Evolutionary conservation across 1,140 invertebrate species (phyloP), one percentile per base, ranked within the genome.

Genomic region (Mesaphorura yosii): DNA sequence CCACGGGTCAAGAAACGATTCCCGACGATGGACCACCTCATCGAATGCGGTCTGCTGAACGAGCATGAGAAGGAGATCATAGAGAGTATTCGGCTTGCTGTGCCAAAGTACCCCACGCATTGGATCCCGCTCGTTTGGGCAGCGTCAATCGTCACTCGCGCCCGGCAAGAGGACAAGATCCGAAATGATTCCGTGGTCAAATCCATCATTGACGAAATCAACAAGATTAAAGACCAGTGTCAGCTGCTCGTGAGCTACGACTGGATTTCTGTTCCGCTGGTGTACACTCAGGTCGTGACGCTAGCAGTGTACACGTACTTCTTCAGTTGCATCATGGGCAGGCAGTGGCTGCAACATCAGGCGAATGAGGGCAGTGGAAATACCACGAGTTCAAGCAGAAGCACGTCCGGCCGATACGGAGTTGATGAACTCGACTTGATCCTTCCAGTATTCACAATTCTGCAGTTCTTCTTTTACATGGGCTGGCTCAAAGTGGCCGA

Each of bases 111-210:
- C 54, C 83, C 84, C 25, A 93, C 91, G 67, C 89, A 92, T 68
- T 95, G 89, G 88, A 77, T 95, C 66, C 91, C 91, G 25, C 81
- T 93, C 41, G 85, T 91, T 22, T 93, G 89, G 90, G 86, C 88
- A 0, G 81, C 85, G 6, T 86, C 83, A 67, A 84, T 93, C 19
- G 37, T 39, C 3, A 28, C 5, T 19, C 6, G 37, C 25, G 85
- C 84, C 23, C 75, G 89, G 2, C 87, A 86, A 66, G 90, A 96
- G 72, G 87, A 86, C 1, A 72, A 86, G 59, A 90, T 95, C 60
- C 76, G 88, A 48, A 88, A 91, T 62, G 90, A 95, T 69, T 88
- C 47, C 20, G 26, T 29, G 4, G 29, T 34, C 12, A 48, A 48
- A 37, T 73, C 71, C 2, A 53, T 78, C 6, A 68, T 76, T 34